phyloP scores from a whole-genome alignment of 2,113 vertebrate species.

The Pedionomus torquatus region DNA sequence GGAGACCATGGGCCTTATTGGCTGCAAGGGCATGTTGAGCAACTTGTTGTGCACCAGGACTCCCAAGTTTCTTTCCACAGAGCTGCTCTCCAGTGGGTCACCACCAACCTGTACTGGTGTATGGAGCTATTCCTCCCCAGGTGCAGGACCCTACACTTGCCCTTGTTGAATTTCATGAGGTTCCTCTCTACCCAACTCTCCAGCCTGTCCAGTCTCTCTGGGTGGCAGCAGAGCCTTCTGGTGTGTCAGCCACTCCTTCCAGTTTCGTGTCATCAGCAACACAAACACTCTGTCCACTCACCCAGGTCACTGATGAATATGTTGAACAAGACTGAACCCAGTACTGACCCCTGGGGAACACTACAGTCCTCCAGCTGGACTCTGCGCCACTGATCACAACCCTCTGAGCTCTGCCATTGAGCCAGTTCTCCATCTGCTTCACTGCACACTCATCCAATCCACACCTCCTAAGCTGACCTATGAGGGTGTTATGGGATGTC shows the following conservation, averaged over 20 bases:
- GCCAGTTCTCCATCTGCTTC: not conserved
- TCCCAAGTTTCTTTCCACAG: not conserved
- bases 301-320: not conserved
- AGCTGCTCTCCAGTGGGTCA: not conserved
- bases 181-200: not conserved
- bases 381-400: not conserved
- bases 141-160: not conserved
- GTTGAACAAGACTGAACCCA: not conserved
- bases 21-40: not conserved
- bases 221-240: not conserved
- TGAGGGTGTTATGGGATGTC: not conserved
- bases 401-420: not conserved
- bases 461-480: not conserved
- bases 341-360: not conserved
- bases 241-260: not conserved
- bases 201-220: not conserved
- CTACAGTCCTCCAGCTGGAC: not conserved
- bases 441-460: not conserved
- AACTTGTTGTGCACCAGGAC: not conserved
- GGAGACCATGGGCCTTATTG: not conserved
- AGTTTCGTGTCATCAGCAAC: not conserved
- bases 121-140: not conserved
- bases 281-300: not conserved
- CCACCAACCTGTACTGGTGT: not conserved
- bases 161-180: not conserved